Evolutionary conservation across 2,888 invertebrate genomes (phyloP).

Genomic region (Leuctra nigra): DNA sequence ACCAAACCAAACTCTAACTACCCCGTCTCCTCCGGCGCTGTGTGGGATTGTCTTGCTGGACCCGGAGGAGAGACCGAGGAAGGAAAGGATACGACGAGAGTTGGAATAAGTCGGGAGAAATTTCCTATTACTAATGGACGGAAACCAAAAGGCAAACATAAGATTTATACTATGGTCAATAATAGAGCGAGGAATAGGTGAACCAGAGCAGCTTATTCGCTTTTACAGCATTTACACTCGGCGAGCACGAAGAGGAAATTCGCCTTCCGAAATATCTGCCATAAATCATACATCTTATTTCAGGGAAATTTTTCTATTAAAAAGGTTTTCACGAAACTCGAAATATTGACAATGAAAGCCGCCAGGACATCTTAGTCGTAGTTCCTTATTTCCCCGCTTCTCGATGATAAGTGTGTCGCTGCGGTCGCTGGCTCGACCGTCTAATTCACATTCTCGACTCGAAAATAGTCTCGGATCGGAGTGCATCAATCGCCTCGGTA

Average conservation of each 20-base stretch:
- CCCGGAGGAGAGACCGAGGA: background rate
- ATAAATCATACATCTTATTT: too few species aligned
- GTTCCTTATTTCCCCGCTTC: too few species aligned
- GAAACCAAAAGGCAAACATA: conserved; percentile 22
- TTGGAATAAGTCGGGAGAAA: conserved; percentile 23
- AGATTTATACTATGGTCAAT: conserved; percentile 17
- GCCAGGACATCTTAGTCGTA: too few species aligned
- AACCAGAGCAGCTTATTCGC: background rate
- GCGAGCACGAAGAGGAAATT: conserved; percentile 4
- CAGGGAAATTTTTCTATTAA: too few species aligned
- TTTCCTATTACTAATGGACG: conserved; percentile 26
- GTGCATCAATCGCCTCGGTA: background rate
- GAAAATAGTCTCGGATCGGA: too few species aligned
- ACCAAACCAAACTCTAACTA: conserved; percentile 26
- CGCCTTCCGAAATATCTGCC: too few species aligned
- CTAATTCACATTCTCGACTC: too few species aligned
- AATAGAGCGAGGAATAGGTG: conserved; percentile 13
- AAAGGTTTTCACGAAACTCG: too few species aligned
- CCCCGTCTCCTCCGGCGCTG: conserved; percentile 9
- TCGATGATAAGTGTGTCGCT: too few species aligned
- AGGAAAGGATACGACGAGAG: conserved; percentile 14
- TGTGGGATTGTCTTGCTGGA: conserved; percentile 15
- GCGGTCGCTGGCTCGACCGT: too few species aligned
- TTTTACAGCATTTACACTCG: background rate
- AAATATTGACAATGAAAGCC: too few species aligned